Evolutionary conservation across 2,888 invertebrate species (phyloP).

Genomic region (Agriopis marginaria): DNA sequence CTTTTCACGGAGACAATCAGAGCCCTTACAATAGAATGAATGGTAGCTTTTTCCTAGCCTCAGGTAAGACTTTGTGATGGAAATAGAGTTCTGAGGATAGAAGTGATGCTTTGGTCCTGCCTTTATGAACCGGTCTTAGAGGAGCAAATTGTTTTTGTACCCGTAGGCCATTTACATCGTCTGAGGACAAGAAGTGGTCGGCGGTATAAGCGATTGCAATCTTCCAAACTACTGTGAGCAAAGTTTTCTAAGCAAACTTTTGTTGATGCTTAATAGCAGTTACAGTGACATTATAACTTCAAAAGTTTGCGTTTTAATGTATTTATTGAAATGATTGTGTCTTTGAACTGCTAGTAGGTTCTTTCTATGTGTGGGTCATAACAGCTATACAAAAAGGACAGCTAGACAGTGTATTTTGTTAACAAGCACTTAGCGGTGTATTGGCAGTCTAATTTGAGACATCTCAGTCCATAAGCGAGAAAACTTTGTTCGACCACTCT

Average conservation of each 20-base stretch:
- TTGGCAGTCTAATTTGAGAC: too few species aligned
- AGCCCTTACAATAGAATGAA: conserved; percentile 52
- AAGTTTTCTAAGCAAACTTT: neutral
- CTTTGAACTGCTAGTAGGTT: too few species aligned
- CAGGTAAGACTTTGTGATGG: conserved; percentile 74
- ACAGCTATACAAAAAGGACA: too few species aligned
- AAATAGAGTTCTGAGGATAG: conserved; percentile 72
- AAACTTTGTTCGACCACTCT: too few species aligned
- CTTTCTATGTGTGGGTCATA: too few species aligned
- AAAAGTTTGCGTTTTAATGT: too few species aligned
- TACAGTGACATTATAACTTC: too few species aligned
- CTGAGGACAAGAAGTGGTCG: conserved; percentile 43
- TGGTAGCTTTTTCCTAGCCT: conserved; percentile 57
- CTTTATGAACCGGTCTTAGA: conserved; percentile 71
- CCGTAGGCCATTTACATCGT: conserved; percentile 67
- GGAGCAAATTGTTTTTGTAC: conserved; percentile 83
- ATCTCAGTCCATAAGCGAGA: too few species aligned
- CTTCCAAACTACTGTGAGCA: neutral
- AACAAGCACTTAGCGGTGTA: too few species aligned
- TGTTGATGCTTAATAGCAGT: neutral
- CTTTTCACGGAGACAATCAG: conserved; percentile 50
- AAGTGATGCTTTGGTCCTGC: conserved; percentile 66
- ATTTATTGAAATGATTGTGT: too few species aligned
- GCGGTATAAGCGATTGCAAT: conserved; percentile 10
- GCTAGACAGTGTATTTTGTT: too few species aligned